A percentile compares a stretch with the other conserved stretches of the same genome.
These are phyloP conservation scores for Anodontia alba DNA, from an alignment of 2,888 invertebrate species.

Conservation along the genomic window DNA sequence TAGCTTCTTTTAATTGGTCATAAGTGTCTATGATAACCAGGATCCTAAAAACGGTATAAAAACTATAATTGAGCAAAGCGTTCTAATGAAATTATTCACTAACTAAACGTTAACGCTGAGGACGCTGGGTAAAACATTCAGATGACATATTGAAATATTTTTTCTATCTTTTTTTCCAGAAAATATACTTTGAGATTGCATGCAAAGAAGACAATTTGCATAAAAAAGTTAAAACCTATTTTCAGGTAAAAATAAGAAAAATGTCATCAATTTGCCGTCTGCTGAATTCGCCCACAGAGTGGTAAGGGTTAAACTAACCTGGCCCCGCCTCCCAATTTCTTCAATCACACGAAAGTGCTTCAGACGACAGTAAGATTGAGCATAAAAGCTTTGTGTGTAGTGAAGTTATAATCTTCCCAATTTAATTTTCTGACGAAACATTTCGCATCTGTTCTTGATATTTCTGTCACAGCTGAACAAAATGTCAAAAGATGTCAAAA, in stretches of 20 bases:
- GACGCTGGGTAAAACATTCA: no score
- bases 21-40: neutral
- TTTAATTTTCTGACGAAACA: constrained; percentile 1
- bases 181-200: no score
- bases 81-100: neutral
- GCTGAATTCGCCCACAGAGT: no score
- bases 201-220: no score
- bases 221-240: no score
- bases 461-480: neutral
- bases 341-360: neutral
- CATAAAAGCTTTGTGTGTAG: neutral
- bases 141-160: no score
- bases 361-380: neutral
- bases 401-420: neutral
- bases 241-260: no score
- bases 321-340: constrained; percentile 4
- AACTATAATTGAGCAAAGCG: neutral
- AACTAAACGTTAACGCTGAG: neutral
- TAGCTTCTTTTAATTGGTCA: neutral
- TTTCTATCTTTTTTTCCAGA: no score
- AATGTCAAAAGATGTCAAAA: neutral
- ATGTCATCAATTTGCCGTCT: no score
- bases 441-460: neutral
- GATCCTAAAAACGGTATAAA: constrained; percentile 1
- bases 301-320: neutral